Evolutionary conservation across 1,140 invertebrate genomes (phyloP).

Genomic region (Tetramorium simillimum): DNA sequence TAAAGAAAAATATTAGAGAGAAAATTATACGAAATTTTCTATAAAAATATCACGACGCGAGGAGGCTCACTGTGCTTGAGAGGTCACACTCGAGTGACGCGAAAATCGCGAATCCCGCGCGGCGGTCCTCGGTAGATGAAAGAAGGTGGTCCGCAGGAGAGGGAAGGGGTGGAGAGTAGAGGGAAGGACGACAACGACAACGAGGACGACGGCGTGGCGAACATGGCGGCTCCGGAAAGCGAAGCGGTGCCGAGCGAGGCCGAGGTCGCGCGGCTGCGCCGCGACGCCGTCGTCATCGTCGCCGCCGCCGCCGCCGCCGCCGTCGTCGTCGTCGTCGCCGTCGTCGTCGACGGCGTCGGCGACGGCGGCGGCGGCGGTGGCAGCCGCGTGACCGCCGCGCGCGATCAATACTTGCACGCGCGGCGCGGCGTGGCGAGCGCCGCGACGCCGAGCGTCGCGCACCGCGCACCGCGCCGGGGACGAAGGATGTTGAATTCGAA

Average conservation of each 20-base stretch:
- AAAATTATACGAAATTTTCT: background rate
- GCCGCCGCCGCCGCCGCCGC: constrained; percentile 63
- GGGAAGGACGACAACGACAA: constrained; percentile 68
- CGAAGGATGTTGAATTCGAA: constrained; percentile 85
- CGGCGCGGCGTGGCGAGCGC: constrained; percentile 24
- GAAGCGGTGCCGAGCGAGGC: constrained; percentile 74
- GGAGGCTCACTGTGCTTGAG: background rate
- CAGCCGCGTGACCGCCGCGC: constrained; percentile 29
- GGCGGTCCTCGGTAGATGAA: background rate
- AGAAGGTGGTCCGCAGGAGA: constrained; percentile 24
- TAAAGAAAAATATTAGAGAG: background rate
- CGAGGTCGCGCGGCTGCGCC: constrained; percentile 84
- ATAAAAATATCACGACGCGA: background rate
- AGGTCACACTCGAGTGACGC: constrained; percentile 11
- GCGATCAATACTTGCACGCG: constrained; percentile 41
- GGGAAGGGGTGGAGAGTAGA: constrained; percentile 24
- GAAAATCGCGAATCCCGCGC: constrained; percentile 41
- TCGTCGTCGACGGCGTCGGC: background rate
- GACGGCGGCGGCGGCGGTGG: background rate
- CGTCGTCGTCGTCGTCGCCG: constrained; percentile 61
- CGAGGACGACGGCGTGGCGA: constrained; percentile 76
- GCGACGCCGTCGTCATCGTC: background rate
- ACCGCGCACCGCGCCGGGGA: constrained; percentile 67
- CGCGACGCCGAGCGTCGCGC: constrained; percentile 24
- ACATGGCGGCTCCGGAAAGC: constrained; percentile 79